Evolutionary conservation across 2,888 invertebrate genomes (phyloP), one percentile per base, ranked within the genome.

Genomic region (Carcina quercana): DNA sequence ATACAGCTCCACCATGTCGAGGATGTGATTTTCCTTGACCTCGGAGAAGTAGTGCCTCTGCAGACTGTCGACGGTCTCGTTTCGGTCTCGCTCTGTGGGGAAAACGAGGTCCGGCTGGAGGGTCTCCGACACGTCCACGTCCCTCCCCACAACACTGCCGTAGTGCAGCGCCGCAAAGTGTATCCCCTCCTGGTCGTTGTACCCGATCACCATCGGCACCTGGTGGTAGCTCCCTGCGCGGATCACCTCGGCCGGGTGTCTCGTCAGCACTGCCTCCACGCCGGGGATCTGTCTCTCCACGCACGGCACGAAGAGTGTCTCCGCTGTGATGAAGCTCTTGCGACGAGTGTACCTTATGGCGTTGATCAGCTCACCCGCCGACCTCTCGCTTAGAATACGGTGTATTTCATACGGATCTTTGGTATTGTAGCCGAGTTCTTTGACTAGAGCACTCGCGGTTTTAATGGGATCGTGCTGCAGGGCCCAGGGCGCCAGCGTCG

Each of bases 191-290:
- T 64, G 69, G 38, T 79, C 70, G 10, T 76, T 83, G 31, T 63
- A 69, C 0, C 83, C 82, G 11, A 82, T 71, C 17, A 83, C 78
- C 71, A 82, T 74, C 0, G 83, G 83, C 4, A 83, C 55, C 52
- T 78, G 78, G 0, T 66, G 70, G 30, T 78, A 83, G 35, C 80
- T 73, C 0, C 75, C 72, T 0, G 74, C 58, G 24, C 42, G 47
- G 10, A 83, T 70, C 4, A 75, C 51, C 5, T 69, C 59, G 1
- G 59, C 47, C 1, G 82, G 79, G 45, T 71, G 63, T 19, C 67
- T 52, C 0, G 73, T 71, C 2, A 82, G 32, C 0, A 80, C 48
- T 0, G 79, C 51, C 11, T 76, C 72, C 0, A 75, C 53, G 1
- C 79, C 83, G 1, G 75, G 49, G 15, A 80, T 61, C 1, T 49